A percentile compares a stretch with the other conserved stretches of the same genome.
Conservation (phyloP, 2,888 invertebrate genomes). For the Lasioglossum pauxillum region DNA sequence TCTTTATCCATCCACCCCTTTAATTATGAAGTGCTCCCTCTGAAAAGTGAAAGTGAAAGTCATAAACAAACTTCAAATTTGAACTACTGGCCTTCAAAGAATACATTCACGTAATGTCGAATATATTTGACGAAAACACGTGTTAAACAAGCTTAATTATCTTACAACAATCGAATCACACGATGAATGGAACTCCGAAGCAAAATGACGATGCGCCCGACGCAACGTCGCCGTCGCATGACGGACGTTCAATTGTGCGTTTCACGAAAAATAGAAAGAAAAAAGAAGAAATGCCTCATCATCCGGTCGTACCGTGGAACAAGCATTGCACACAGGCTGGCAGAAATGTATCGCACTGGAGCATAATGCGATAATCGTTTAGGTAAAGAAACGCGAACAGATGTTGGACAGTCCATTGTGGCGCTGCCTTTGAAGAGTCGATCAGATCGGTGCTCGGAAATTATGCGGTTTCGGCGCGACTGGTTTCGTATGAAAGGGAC, state of each 20-base stretch:
- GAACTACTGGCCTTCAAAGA: too few relatives aligned
- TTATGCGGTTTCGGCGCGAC: slow-evolving; percentile 76
- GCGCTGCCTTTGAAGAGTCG: slow-evolving; percentile 73
- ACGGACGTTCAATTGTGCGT: slow-evolving; percentile 60
- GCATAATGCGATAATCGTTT: slow-evolving; percentile 71
- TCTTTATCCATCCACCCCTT: too few relatives aligned
- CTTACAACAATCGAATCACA: slow-evolving; percentile 28
- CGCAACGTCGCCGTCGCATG: slow-evolving; percentile 25
- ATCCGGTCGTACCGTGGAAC: slow-evolving; percentile 61
- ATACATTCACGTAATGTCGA: too few relatives aligned
- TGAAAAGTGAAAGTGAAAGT: too few relatives aligned
- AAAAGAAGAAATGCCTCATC: slow-evolving; percentile 38
- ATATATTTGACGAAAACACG: too few relatives aligned
- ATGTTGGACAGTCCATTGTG: slow-evolving; percentile 75
- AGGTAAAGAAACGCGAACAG: slow-evolving; percentile 78
- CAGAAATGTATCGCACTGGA: slow-evolving; percentile 73
- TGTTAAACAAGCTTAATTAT: slow-evolving; percentile 36
- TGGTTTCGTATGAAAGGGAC: slow-evolving; percentile 71
- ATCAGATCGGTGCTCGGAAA: slow-evolving; percentile 73
- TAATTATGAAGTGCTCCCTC: too few relatives aligned
- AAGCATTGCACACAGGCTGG: slow-evolving; percentile 63
- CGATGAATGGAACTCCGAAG: slow-evolving; percentile 40
- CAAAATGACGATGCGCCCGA: slow-evolving; percentile 36
- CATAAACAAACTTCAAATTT: too few relatives aligned
- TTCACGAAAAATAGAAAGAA: slow-evolving; percentile 18